Conservation (phyloP, 2,113 vertebrate genomes). For the Campylomormyrus numenius region DNA sequence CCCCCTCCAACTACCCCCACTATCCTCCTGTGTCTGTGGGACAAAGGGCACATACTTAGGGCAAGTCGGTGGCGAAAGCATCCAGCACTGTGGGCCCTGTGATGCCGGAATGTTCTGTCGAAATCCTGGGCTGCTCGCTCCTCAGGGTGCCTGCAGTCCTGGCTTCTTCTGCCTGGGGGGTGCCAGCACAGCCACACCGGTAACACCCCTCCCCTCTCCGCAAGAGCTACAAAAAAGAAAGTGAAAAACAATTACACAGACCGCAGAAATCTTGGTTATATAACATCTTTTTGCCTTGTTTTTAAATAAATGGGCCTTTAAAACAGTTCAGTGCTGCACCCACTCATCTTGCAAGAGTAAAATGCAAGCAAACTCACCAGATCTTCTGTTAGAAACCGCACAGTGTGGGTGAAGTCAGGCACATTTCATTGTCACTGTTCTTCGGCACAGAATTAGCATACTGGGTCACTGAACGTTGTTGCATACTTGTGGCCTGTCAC, state of each 20-base stretch:
- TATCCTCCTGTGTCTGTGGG: not conserved
- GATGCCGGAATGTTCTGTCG: constrained; percentile 71
- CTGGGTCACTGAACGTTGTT: not conserved
- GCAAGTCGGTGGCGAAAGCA: constrained; percentile 43
- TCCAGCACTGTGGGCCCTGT: constrained; percentile 66
- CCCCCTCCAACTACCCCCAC: not conserved
- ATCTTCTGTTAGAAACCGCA: not conserved
- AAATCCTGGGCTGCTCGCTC: constrained; percentile 56
- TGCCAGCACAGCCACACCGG: constrained; percentile 63
- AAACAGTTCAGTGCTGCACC: not conserved
- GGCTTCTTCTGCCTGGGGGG: constrained; percentile 67
- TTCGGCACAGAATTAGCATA: not conserved
- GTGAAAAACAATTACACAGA: not conserved
- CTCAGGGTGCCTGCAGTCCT: constrained; percentile 65
- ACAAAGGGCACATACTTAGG: constrained; percentile 67
- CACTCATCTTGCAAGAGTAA: not conserved
- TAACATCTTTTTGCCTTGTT: not conserved
- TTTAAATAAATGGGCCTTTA: not conserved
- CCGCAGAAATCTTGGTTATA: not conserved
- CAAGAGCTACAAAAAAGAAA: not conserved
- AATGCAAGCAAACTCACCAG: not conserved
- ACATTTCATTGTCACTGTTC: not conserved
- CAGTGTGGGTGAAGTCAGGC: not conserved
- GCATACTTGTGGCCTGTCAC: not conserved
- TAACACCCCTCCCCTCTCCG: constrained; percentile 42